These are phyloP conservation scores for Caenorhabditis briggsae DNA, from an alignment of 1,140 invertebrate genomes.

Conservation along the genomic window DNA sequence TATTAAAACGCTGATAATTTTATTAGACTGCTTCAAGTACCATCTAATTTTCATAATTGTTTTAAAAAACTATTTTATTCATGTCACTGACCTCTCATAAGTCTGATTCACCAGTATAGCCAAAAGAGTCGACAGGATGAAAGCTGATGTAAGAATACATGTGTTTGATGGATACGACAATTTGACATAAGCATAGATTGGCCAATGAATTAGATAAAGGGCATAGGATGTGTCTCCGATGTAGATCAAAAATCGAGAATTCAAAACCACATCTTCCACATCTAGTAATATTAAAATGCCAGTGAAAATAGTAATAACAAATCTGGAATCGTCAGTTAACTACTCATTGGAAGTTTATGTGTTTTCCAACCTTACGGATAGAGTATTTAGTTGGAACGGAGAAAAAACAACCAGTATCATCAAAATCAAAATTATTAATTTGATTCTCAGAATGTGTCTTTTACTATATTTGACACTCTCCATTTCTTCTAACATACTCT, in stretches of 20 bases:
- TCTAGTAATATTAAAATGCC: neutral
- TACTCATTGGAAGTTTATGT: neutral
- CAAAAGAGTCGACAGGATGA: neutral
- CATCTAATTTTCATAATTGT: neutral
- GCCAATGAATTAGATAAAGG: slow-evolving; percentile 33
- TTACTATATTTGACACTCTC: neutral
- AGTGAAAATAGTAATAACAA: neutral
- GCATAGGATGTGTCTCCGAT: slow-evolving; percentile 54
- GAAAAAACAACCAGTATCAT: no score
- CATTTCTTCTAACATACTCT: neutral
- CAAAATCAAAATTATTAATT: neutral
- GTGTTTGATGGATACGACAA: neutral
- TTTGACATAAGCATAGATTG: neutral
- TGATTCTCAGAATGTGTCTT: neutral
- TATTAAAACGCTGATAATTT: neutral
- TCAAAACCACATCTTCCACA: neutral
- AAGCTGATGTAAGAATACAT: neutral
- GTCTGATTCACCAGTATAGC: neutral
- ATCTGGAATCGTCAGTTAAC: neutral
- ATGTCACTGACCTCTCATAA: neutral
- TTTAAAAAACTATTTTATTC: neutral
- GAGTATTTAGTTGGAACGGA: neutral
- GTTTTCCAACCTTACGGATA: neutral
- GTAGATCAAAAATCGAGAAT: neutral
- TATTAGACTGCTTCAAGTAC: neutral